phyloP scores from a whole-genome alignment of 2,888 invertebrate species.

The Chydorus sphaericus region DNA sequence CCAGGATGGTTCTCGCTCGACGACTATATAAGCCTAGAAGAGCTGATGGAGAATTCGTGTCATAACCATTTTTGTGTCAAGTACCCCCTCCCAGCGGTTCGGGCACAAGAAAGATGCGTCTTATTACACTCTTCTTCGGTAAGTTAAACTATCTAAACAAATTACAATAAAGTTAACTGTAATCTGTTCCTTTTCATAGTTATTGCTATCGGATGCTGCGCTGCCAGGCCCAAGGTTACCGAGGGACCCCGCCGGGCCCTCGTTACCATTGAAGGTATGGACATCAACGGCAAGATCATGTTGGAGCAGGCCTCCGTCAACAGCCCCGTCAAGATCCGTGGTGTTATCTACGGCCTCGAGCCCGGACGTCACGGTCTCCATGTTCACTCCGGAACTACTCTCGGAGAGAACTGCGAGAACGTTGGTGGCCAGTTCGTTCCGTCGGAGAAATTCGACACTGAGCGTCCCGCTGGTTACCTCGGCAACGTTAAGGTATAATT shows the following conservation, averaged over 20 bases:
- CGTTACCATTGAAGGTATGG: conserved; percentile 7
- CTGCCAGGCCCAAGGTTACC: neutral
- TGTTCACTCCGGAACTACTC: conserved; percentile 6
- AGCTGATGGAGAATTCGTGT: neutral
- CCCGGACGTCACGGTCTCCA: conserved; percentile 14
- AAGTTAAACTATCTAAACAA: neutral
- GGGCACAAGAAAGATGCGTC: conserved; percentile 2
- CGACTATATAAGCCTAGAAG: neutral
- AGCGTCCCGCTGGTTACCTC: conserved; percentile 10
- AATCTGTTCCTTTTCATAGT: neutral
- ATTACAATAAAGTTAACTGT: neutral
- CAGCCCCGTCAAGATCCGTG: conserved; percentile 13
- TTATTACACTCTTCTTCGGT: conserved; percentile 2
- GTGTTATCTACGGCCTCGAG: conserved; percentile 12
- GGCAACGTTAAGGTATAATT: conserved; percentile 12
- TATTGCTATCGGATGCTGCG: neutral
- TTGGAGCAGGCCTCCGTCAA: conserved; percentile 1
- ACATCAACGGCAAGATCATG: conserved; percentile 8
- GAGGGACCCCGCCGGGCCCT: conserved; percentile 9
- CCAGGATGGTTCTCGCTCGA: neutral
- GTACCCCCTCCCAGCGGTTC: conserved; percentile 5
- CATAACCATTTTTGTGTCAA: conserved; percentile 1
- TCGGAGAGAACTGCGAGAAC: conserved; percentile 1
- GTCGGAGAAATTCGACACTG: neutral
- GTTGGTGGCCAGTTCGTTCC: conserved; percentile 14